phyloP scores from a whole-genome alignment of 2,113 vertebrate species.

The Chionomys nivalis region DNA sequence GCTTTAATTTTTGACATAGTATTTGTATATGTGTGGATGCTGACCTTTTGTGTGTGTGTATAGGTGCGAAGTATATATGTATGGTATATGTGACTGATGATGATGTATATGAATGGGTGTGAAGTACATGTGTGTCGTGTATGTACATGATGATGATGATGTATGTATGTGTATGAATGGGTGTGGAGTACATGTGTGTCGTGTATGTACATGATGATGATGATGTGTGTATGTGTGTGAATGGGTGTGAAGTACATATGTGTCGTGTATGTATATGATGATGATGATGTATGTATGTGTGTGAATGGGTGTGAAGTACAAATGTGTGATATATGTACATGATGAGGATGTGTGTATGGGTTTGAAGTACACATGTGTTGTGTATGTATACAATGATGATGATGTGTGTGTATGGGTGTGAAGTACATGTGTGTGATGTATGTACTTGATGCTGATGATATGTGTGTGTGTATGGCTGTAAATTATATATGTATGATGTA shows the following conservation, averaged over 20 bases:
- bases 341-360: neutral
- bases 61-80: neutral
- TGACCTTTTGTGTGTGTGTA: neutral
- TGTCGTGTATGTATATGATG: too few relatives aligned
- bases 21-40: neutral
- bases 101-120: neutral
- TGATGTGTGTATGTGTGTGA: neutral
- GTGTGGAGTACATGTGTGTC: neutral
- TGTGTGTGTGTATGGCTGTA: neutral
- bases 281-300: too few relatives aligned
- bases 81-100: too few relatives aligned
- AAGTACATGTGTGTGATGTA: neutral
- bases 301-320: too few relatives aligned
- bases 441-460: neutral
- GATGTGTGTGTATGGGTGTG: neutral
- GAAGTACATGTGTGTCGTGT: neutral
- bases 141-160: too few relatives aligned
- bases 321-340: neutral
- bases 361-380: neutral
- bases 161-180: neutral
- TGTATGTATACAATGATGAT: too few relatives aligned
- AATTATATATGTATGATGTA: too few relatives aligned
- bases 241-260: too few relatives aligned
- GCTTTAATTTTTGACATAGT: neutral
- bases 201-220: too few relatives aligned